A percentile compares a stretch with the other conserved stretches of the same genome.
Conservation (phyloP, 2,113 vertebrate genomes). For the Sinosuthora webbiana region DNA sequence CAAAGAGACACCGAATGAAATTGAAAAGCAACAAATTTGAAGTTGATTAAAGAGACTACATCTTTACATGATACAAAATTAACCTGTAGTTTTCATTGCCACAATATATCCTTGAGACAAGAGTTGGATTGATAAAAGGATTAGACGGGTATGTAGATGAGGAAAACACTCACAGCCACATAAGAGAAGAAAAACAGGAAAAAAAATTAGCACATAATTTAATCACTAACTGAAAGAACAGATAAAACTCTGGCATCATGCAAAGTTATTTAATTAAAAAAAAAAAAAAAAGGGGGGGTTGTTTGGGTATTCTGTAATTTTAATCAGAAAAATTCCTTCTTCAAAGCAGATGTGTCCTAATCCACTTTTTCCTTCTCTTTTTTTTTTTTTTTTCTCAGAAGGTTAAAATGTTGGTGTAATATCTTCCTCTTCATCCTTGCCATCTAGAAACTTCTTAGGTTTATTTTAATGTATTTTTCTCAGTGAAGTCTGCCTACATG, state of each 20-base stretch:
- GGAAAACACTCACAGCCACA: background rate
- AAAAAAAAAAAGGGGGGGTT: too few relatives aligned
- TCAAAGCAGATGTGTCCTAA: background rate
- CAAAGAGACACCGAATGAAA: background rate
- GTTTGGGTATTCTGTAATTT: background rate
- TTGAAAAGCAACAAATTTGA: background rate
- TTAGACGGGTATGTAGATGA: background rate
- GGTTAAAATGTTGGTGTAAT: background rate
- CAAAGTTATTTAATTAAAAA: background rate
- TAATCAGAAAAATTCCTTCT: background rate
- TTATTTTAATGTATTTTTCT: background rate
- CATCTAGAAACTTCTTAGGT: background rate
- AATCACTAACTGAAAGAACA: background rate
- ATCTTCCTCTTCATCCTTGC: background rate
- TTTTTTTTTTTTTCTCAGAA: background rate
- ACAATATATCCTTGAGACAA: background rate
- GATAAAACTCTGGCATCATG: background rate
- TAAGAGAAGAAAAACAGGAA: background rate
- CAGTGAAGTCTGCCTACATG: background rate
- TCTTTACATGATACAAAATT: background rate
- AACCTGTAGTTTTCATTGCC: background rate
- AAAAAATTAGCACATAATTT: background rate
- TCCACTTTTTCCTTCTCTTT: background rate
- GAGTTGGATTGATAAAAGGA: background rate
- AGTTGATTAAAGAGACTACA: background rate